Evolutionary conservation across 2,797 vertebrate genomes (phyloP).

Genomic region (Tangara arthus): DNA sequence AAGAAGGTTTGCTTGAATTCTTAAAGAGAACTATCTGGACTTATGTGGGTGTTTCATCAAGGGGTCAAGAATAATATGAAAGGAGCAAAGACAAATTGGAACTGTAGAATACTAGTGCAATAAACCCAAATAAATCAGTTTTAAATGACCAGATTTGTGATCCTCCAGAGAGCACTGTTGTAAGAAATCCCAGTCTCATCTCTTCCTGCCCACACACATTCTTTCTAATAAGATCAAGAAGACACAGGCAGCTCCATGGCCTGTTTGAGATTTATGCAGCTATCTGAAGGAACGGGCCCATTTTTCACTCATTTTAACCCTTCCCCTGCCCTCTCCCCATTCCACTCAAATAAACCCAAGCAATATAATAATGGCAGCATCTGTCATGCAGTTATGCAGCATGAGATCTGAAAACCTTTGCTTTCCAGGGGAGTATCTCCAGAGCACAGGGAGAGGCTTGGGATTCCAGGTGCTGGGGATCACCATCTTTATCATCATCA

Average conservation of each 20-base stretch:
- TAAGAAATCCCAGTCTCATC: constrained; percentile 32
- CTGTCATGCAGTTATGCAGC: not conserved
- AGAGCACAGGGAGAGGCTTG: not conserved
- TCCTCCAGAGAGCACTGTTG: constrained; percentile 32
- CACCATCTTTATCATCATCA: not conserved
- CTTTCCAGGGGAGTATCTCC: not conserved
- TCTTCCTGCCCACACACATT: constrained; percentile 35
- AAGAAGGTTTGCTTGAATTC: constrained; percentile 31
- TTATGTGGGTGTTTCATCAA: constrained; percentile 43
- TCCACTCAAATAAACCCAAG: rapidly evolving
- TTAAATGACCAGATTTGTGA: constrained; percentile 55
- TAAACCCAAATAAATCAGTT: constrained; percentile 63
- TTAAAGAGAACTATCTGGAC: constrained; percentile 30
- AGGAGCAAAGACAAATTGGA: constrained; percentile 59
- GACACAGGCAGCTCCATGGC: not conserved
- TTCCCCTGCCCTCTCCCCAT: not conserved
- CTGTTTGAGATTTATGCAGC: not conserved
- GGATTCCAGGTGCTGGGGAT: not conserved
- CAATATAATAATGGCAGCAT: not conserved
- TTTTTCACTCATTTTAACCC: not conserved
- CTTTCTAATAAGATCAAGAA: constrained; percentile 40
- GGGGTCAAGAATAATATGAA: constrained; percentile 61
- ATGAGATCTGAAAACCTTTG: not conserved
- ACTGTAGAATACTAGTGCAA: constrained; percentile 23
- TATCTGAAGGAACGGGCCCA: not conserved